Base-by-base conservation (phyloP, 2,113 vertebrate species). In the Ornithorhynchus anatinus region DNA sequence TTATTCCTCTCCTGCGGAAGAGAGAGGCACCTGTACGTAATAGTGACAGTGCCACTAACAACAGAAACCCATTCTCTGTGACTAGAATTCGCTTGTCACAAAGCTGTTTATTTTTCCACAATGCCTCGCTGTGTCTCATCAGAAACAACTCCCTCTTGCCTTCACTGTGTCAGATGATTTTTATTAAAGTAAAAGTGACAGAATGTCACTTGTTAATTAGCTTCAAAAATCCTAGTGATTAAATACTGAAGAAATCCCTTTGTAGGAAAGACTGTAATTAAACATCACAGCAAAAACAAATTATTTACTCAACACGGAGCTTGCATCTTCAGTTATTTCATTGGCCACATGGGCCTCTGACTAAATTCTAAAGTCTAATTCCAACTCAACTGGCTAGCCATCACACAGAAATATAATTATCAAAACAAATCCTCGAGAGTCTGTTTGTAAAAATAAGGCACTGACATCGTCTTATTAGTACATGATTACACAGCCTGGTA, bases 221-320 rank as follows among this genome's bases (percentile, higher is more conserved):
- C 69, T 82, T 63, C 84, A 81, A 64, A 79, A 88, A 81, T 86
- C 88, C 85, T 76, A 72, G 53, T 91, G 87, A 88, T 90, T 89
- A 87, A 82, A 87, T 79, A 81, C 79, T 70, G 77, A 44, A 81
- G 79, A 84, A 87, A 84, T 79, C 80, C 69, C 71, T 88, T 89
- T 89, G 76, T 86, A 84, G 25, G 8, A 79, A 90, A 89, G 88
- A 77, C 87, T 83, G 75, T 91, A 92, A 92, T 92, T 92, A 92
- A 91, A 87, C 89, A 87, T 89, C 87, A 81, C 62, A 89, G 82
- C 87, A 84, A 84, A 90, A 90, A 90, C 79, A 89, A 85, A 90
- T 89, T 66, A 84, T 71, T 76, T 61, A 38, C 74, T 59, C 83
- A 85, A 72, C 17, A 35, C 73, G 61, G 59, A 33, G 35, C 82